phyloP scores from a whole-genome alignment of 2,888 invertebrate species.

The Germaria angustata region DNA sequence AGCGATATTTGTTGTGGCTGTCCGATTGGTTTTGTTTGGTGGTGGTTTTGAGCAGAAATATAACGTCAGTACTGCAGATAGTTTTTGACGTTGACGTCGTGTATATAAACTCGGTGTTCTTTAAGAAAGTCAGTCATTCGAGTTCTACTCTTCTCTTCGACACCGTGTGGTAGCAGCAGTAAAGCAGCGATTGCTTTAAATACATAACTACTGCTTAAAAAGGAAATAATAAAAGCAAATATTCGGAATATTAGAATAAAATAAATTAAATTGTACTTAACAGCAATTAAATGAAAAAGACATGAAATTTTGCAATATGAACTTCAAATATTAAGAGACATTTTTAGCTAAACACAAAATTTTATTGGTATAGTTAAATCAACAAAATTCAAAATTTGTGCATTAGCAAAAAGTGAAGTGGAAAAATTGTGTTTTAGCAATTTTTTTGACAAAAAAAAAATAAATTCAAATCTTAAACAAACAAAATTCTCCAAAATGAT shows the following conservation, averaged over 20 bases:
- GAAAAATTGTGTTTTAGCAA: conserved; percentile 75
- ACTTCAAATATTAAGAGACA: conserved; percentile 44
- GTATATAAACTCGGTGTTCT: conserved; percentile 58
- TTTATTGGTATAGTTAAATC: conserved; percentile 16
- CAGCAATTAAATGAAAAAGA: conserved; percentile 10
- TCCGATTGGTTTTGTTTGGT: conserved; percentile 8
- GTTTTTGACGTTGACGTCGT: conserved; percentile 55
- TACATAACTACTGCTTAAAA: conserved; percentile 46
- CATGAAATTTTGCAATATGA: conserved; percentile 52
- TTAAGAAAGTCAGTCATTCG: conserved; percentile 67
- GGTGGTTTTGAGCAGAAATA: conserved; percentile 55
- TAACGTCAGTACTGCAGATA: conserved; percentile 17
- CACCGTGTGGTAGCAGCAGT: conserved; percentile 58
- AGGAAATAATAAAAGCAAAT: conserved; percentile 16
- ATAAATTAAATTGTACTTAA: conserved; percentile 43
- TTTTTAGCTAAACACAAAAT: conserved; percentile 40
- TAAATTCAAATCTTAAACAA: conserved; percentile 12
- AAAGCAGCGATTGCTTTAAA: conserved; percentile 54
- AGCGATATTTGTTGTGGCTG: conserved; percentile 16
- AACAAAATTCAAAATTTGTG: conserved; percentile 57
- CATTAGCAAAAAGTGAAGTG: conserved; percentile 53
- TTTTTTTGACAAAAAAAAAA: conserved; percentile 68
- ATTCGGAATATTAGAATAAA: conserved; percentile 41
- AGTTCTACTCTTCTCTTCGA: conserved; percentile 63
- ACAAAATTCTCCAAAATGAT: conserved; percentile 74